Evolutionary conservation across 1,140 invertebrate species (phyloP).

Genomic region (Drosophila punjabiensis): DNA sequence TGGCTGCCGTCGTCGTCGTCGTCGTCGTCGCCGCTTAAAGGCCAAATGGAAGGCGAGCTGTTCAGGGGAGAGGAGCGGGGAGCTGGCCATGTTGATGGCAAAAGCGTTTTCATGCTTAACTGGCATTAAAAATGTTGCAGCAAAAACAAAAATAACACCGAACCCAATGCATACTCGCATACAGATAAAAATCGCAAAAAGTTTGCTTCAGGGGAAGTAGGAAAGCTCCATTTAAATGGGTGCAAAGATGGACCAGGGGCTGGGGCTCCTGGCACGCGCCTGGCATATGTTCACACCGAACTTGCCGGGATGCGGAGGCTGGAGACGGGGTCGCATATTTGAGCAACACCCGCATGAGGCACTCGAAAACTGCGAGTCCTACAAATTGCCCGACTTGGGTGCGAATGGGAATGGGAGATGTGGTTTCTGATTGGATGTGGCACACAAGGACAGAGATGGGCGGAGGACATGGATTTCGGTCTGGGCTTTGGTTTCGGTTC

Average conservation of each 20-base stretch:
- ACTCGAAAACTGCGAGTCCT: slow-evolving; percentile 66
- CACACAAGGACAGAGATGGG: background rate
- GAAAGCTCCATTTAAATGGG: slow-evolving; percentile 39
- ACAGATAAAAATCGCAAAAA: slow-evolving; percentile 64
- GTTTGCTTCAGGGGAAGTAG: background rate
- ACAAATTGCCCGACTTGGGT: slow-evolving; percentile 67
- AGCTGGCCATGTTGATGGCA: slow-evolving; percentile 40
- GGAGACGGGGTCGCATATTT: slow-evolving; percentile 68
- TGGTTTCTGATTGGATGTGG: slow-evolving; percentile 63
- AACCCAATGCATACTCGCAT: slow-evolving; percentile 38
- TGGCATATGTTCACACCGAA: slow-evolving; percentile 85
- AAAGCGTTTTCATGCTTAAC: slow-evolving; percentile 83
- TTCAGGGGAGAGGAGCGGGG: slow-evolving; percentile 10
- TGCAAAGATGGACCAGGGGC: slow-evolving; percentile 1
- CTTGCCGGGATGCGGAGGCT: slow-evolving; percentile 54
- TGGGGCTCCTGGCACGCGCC: slow-evolving; percentile 59
- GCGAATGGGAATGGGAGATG: slow-evolving; percentile 25
- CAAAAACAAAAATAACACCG: slow-evolving; percentile 52
- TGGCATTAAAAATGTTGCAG: slow-evolving; percentile 80
- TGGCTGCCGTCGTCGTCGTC: slow-evolving; percentile 53
- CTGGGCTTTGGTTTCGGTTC: slow-evolving; percentile 33
- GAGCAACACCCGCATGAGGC: slow-evolving; percentile 76
- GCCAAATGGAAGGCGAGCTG: slow-evolving; percentile 57
- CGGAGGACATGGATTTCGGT: slow-evolving; percentile 32
- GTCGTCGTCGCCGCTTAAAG: slow-evolving; percentile 55